These are phyloP conservation scores for Limonius californicus DNA, from an alignment of 1,140 invertebrate species.

Conservation along the genomic window DNA sequence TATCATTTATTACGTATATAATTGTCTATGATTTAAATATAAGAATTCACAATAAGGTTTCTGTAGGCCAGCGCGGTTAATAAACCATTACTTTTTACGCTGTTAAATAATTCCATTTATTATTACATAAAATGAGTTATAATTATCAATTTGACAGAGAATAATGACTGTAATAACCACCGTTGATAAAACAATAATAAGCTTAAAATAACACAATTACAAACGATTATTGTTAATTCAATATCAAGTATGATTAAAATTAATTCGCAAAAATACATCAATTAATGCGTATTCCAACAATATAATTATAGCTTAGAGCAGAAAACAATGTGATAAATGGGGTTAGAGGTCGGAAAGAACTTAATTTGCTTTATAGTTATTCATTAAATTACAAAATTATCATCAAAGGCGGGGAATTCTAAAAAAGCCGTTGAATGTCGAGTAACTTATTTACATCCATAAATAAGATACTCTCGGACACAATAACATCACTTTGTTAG, in stretches of 20 bases:
- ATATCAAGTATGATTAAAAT: not conserved
- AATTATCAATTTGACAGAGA: not conserved
- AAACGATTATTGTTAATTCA: not conserved
- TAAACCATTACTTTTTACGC: no score
- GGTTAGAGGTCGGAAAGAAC: not conserved
- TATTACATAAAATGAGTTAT: not conserved
- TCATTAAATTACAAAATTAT: not conserved
- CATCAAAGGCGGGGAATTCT: not conserved
- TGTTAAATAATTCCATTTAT: not conserved
- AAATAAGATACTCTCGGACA: not conserved
- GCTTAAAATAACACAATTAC: not conserved
- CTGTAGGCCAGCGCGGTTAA: no score
- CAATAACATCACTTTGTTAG: no score
- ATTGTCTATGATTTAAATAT: no score
- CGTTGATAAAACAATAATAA: not conserved
- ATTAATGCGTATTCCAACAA: not conserved
- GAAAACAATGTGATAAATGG: not conserved
- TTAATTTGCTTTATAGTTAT: not conserved
- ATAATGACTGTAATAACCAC: not conserved
- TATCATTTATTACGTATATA: no score
- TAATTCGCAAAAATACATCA: not conserved
- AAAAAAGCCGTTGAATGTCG: not conserved
- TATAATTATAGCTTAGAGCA: not conserved
- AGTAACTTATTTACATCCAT: not conserved
- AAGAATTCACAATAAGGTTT: no score